Evolutionary conservation across 2,113 vertebrate genomes (phyloP), one percentile per base, ranked within the genome.

Genomic region (Baryphthengus martii): DNA sequence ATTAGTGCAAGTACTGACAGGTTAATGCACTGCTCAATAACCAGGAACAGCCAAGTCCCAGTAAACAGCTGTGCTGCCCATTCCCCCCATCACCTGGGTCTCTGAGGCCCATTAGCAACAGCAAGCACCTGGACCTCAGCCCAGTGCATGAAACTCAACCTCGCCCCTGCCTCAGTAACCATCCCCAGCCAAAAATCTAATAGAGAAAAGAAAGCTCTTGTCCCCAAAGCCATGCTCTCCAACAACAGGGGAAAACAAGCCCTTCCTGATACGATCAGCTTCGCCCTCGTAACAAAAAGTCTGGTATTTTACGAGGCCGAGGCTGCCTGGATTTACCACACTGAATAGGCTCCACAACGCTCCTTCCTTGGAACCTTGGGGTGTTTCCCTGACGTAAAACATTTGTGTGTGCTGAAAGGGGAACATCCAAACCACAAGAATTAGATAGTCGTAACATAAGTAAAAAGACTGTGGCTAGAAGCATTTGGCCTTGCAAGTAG

Each of bases 111-210:
- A 67, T 86, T 33, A 89, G 86, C 59, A 77, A 89, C 33, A 89
- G 90, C 81, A 96, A 89, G 24, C 77, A 89, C 47, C 62, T 76
- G 74, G 49, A 82, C 53, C 17, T 75, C 17, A 49, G 8, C 52
- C 58, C 55, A 88, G 59, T 2, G 0, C 35, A 28, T 7, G 26
- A 90, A 88, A 96, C 76, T 85, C 71, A 82, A 58, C n/a, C 61
- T 82, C 20, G 1, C 37, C n/a, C 12, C 65, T 59, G 39, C 68
- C 35, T 82, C 74, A 75, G 39, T 35, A 75, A 75, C 37, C 11
- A 49, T 18, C 35, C 33, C 47, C 16, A 5, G 55, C 39, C 53
- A 88, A 85, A 93, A 75, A 17, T 9, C 21, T 42, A 71, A 85
- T 3, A 62, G 14, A 68, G 39, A 42, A 88, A 6, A 20, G 26